Base-by-base conservation (phyloP, 2,797 vertebrate species). In the Hirundo rustica region DNA sequence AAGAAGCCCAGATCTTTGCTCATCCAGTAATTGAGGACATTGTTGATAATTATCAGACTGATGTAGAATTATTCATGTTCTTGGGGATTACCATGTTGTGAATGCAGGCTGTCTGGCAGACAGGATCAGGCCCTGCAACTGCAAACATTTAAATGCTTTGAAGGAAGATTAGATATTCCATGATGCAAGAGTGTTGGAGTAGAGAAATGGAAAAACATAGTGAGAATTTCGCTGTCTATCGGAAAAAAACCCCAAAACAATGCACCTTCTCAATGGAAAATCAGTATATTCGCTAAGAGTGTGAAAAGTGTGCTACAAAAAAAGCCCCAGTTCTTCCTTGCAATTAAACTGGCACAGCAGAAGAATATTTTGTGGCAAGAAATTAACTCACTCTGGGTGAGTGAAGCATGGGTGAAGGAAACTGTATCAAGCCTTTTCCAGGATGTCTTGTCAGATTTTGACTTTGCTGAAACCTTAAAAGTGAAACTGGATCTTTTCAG, bases 31-130 rank as follows among this genome's bases (percentile, higher is more conserved):
- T 18, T 85, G 36, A 88, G 34, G 42, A 45, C 32, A 16, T 23
- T 51, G 71, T 66, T 91, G 85, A 73, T 92, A 93, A n/a, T 92
- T 91, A 74, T 85, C 78, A 87, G 64, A 22, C 32, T 40, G 40
- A 66, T 78, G 13, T 6, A 79, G 70, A 79, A 42, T 82, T 78
- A 94, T 77, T 77, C 30, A 71, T 66, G 47, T 73, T n/a, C 73
- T 68, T 78, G 58, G 77, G 21, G 53, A 72, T 92, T 94, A 81
- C 18, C 11, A 13, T 45, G 51, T 55, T 84, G 27, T 0, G 2
- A 91, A 66, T 62, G 27, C 23, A 3, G 64, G 9, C 60, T 82
- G 29, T 70, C 51, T 92, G 71, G 23, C 40, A 79, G 71, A 68
- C 74, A 79, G 66, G 84, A 84, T 78, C 40, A 58, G n/a, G 23